Percentiles rank a stretch among this genome's conserved stretches.
Conservation (phyloP, 2,888 invertebrate genomes). For the Agonum fuliginosum region DNA sequence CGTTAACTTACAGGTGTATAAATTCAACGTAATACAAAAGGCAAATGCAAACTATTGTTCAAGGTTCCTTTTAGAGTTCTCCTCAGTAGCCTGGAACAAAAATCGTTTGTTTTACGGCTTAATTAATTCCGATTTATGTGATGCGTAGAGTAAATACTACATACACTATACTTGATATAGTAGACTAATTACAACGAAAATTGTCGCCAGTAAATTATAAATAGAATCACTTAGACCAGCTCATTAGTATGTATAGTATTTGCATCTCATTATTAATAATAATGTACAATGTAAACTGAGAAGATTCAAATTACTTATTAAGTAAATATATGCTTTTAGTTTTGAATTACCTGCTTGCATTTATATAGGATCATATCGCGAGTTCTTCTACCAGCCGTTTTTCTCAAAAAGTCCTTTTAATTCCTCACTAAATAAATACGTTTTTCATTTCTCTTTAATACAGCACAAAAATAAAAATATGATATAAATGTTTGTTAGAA, state of each 20-base stretch:
- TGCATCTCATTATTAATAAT: slow-evolving; percentile 43
- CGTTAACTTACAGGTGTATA: not conserved
- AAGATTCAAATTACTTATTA: slow-evolving; percentile 38
- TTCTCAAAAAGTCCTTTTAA: no score
- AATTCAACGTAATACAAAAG: not conserved
- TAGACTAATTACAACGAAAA: slow-evolving; percentile 23
- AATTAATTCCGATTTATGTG: slow-evolving; percentile 37
- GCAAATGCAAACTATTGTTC: not conserved
- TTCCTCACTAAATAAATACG: not conserved
- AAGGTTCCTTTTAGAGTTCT: no score
- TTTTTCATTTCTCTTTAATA: not conserved
- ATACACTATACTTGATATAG: not conserved
- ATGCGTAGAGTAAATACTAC: slow-evolving; percentile 23
- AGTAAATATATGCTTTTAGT: slow-evolving; percentile 32
- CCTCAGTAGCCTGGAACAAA: not conserved
- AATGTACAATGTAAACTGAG: slow-evolving; percentile 27
- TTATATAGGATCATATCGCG: not conserved
- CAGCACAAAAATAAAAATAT: no score
- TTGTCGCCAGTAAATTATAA: slow-evolving; percentile 35
- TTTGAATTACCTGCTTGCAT: slow-evolving; percentile 33
- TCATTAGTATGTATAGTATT: slow-evolving; percentile 29
- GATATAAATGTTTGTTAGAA: no score
- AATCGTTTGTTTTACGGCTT: slow-evolving; percentile 15
- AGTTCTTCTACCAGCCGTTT: not conserved
- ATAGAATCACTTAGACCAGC: slow-evolving; percentile 18